phyloP scores from a whole-genome alignment of 2,113 vertebrate species.

The Naja naja region DNA sequence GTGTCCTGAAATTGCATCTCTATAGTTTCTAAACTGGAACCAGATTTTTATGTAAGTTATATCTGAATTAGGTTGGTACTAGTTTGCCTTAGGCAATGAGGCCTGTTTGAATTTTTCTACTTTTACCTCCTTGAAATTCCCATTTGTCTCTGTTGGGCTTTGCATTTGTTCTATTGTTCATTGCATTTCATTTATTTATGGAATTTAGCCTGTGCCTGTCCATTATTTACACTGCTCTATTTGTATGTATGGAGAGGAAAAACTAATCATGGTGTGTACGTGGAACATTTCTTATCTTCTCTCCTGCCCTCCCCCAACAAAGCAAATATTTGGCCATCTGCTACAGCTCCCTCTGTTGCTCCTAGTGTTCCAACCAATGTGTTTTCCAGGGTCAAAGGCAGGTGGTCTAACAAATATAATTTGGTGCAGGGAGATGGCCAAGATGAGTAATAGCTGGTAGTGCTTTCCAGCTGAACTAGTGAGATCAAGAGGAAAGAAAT shows the following conservation, averaged over 20 bases:
- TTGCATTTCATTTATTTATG: background rate
- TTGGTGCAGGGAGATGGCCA: background rate
- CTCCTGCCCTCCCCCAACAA: background rate
- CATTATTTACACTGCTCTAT: background rate
- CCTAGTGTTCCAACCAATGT: background rate
- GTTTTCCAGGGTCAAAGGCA: background rate
- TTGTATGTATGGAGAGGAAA: too few species aligned
- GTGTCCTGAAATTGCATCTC: background rate
- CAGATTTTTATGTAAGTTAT: background rate
- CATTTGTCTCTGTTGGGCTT: background rate
- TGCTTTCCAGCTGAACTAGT: background rate
- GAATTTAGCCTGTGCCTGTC: background rate
- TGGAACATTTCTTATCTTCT: background rate
- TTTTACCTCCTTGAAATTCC: background rate
- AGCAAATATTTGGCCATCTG: slow-evolving; percentile 6
- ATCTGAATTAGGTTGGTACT: background rate
- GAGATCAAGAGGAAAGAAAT: background rate
- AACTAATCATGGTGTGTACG: background rate
- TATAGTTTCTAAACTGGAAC: background rate
- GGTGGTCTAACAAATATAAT: slow-evolving; percentile 12
- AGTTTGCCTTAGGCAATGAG: background rate
- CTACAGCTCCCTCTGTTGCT: background rate
- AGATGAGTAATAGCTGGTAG: background rate
- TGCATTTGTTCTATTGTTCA: background rate
- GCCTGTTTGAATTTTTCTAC: background rate